A percentile compares a stretch with the other conserved stretches of the same genome.
Evolutionary conservation across 2,888 invertebrate species (phyloP).

Genomic region (Epistrophe grossulariae): DNA sequence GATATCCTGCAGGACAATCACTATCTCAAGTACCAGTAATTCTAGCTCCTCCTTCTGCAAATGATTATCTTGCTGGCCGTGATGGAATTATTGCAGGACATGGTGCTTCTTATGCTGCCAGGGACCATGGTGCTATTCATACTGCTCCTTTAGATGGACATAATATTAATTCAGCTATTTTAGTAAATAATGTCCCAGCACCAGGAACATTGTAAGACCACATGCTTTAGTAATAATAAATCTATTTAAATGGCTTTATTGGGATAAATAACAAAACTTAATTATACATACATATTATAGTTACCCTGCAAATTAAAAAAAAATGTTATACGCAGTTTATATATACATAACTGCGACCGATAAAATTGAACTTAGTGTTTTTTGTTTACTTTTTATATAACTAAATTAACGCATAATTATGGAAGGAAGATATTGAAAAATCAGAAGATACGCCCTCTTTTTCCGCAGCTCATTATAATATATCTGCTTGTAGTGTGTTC

Average conservation of each 20-base stretch:
- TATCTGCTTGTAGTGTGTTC: too few species aligned
- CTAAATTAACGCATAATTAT: too few species aligned
- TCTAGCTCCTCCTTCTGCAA: constrained; percentile 62
- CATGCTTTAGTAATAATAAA: background rate
- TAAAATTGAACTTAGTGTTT: too few species aligned
- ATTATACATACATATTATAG: too few species aligned
- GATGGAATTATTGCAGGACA: constrained; percentile 78
- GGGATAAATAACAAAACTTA: too few species aligned
- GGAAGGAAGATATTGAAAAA: too few species aligned
- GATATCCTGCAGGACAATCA: constrained; percentile 41
- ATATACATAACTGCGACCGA: too few species aligned
- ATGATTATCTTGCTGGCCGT: constrained; percentile 55
- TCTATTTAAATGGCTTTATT: background rate
- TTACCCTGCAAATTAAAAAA: too few species aligned
- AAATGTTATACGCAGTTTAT: too few species aligned
- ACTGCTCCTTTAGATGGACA: constrained; percentile 81
- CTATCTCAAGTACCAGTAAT: constrained; percentile 70
- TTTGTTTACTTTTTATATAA: too few species aligned
- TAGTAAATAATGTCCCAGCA: constrained; percentile 81
- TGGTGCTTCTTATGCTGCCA: constrained; percentile 81
- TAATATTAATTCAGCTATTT: constrained; percentile 80
- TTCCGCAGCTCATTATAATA: too few species aligned
- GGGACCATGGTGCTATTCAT: constrained; percentile 81
- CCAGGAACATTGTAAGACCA: constrained; percentile 78
- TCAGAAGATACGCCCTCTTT: too few species aligned